Percentiles rank a stretch among this genome's conserved stretches.
These are phyloP conservation scores for Archips crataeganus DNA, from an alignment of 2,888 invertebrate species.

Conservation along the genomic window DNA sequence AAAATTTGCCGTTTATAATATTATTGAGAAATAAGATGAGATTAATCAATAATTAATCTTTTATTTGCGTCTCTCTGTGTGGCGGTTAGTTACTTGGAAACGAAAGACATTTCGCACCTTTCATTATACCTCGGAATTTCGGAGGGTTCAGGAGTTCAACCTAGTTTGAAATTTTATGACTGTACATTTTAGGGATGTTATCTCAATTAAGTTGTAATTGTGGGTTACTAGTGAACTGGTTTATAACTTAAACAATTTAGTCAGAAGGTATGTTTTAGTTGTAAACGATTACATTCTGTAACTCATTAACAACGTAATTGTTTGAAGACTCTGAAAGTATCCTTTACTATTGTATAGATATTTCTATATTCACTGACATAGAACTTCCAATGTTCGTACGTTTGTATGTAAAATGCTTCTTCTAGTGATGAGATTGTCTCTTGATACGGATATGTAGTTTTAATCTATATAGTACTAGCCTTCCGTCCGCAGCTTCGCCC, in stretches of 20 bases:
- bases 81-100: not conserved
- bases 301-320: not conserved
- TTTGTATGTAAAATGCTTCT: too few relatives aligned
- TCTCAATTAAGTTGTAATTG: conserved; percentile 12
- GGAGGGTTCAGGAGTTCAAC: not conserved
- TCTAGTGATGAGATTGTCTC: too few relatives aligned
- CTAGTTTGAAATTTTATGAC: conserved; percentile 10
- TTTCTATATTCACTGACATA: too few relatives aligned
- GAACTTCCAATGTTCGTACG: too few relatives aligned
- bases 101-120: not conserved
- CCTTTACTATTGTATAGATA: not conserved
- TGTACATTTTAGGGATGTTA: conserved; percentile 10
- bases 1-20: too few relatives aligned
- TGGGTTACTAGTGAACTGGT: conserved; percentile 11
- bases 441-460: too few relatives aligned
- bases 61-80: too few relatives aligned
- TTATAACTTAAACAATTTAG: conserved; percentile 10
- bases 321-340: too few relatives aligned
- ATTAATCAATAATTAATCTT: too few relatives aligned
- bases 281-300: not conserved
- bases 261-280: not conserved
- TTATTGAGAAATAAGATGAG: too few relatives aligned
- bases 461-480: too few relatives aligned
- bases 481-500: too few relatives aligned
- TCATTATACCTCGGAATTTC: not conserved